Evolutionary conservation across 1,140 invertebrate species (phyloP), one percentile per base, ranked within the genome.

Genomic region (Saccostrea glomerata): DNA sequence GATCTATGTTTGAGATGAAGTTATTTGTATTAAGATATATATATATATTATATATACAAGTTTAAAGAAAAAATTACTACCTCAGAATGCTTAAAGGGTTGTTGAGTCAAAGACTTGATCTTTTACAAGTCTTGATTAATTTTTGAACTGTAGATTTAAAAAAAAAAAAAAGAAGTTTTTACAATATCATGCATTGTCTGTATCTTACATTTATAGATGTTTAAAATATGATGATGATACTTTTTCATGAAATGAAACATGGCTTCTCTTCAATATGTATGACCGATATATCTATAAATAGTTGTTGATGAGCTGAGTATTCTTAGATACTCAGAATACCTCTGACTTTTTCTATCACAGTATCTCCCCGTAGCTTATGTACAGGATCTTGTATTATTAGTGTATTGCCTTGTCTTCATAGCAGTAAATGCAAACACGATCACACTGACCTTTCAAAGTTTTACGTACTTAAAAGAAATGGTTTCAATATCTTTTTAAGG

Each of bases 371-470:
- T 77, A 77, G 70, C 70, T 77, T 77, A 25, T 77, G 70, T 77
- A 77, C 70, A 77, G 70, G 30, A 30, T 77, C 70, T 77, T 77
- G 25, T 77, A 77, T 30, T 77, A 77, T 36, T 77, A 77, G 70
- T 77, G 70, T 77, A 77, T 77, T 77, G 70, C 70, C 25, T 30
- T 30, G 70, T 77, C 70, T 77, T 77, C 70, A 36, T 77, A 77
- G 70, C 70, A 77, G 12, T 30, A 2, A 77, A 25, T 77, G 70
- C 25, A 36, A 15, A 30, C 23, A 77, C 13, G 17, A 63, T 20
- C n/a, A 63, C 2, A 17, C n/a, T 17, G 58, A 63, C 17, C n/a
- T n/a, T 63, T 20, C 13, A 60, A 60, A 60, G 13, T 60, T 20
- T 60, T 60, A 15, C 20, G 12, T 13, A 13, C 20, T 20, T 60